Base-by-base conservation (phyloP, 2,113 vertebrate species). In the Pampusana beccarii region DNA sequence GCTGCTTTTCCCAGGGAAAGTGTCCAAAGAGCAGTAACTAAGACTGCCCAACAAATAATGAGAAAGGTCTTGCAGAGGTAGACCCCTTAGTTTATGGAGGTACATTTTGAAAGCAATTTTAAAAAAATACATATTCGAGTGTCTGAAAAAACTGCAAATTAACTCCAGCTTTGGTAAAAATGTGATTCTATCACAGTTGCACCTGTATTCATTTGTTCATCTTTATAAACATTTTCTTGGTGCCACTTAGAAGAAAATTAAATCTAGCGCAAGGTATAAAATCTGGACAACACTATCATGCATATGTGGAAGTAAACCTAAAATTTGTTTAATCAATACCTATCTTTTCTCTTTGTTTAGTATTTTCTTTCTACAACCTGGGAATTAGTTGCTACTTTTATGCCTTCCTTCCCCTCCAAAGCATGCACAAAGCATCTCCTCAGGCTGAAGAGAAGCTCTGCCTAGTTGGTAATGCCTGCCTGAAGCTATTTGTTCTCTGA, bases 1-100 rank as follows among this genome's bases (percentile, higher is more conserved):
- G 15, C 11, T 79, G 21, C 13, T 64, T 4, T 56, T 75, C 9
- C 10, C 9, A 34, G 1, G 2, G 6, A 46, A 80, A 66, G 11
- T 19, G 14, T 25, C 14, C 5, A 17, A 71, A 80, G 31, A 23
- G 20, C 11, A 80, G 11, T 7, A 69, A 19, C 9, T 80, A 66
- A 12, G 9, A 0, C 2, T 66, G 12, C 8, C 13, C 1, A 2
- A 36, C 15, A 6, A 73, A 25, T 15, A 74, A 53, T 24, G 42
- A 71, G 16, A 67, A 73, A 88, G 10, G 10, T 65, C 29, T 56
- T 86, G n/a, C 40, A 75, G 9, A 67, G 11, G 20, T 5, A 81
- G 11, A 15, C 0, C 5, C 15, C 11, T 66, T 42, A 31, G 24
- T 13, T 78, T 54, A 26, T 4, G 4, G 19, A 74, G 6, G 9